These are phyloP conservation scores for Lamproptera curius DNA, from an alignment of 2,888 invertebrate species.

Conservation along the genomic window DNA sequence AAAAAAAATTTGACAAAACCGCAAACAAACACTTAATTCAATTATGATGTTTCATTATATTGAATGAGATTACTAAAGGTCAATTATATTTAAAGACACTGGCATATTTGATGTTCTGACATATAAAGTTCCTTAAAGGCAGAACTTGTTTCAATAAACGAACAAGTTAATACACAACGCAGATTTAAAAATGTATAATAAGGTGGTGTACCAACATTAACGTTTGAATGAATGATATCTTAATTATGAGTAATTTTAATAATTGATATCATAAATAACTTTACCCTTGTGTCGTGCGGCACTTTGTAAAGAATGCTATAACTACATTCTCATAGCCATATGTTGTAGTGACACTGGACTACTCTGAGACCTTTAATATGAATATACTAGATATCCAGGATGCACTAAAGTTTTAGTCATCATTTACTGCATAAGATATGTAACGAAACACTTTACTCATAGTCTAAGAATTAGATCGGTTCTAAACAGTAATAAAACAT, in stretches of 20 bases:
- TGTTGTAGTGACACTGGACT: neutral
- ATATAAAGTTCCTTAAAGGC: too few species aligned
- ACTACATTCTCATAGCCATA: slow-evolving; percentile 14
- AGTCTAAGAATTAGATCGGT: neutral
- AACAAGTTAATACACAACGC: too few species aligned
- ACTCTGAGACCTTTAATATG: neutral
- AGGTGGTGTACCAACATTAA: neutral
- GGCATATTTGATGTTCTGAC: too few species aligned
- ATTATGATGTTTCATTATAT: too few species aligned
- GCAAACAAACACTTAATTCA: too few species aligned
- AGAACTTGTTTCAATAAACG: too few species aligned
- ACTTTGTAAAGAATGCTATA: slow-evolving; percentile 3
- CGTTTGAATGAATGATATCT: slow-evolving; percentile 2
- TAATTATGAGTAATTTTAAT: slow-evolving; percentile 15
- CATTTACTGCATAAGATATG: neutral
- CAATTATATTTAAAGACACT: too few species aligned
- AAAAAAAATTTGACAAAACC: too few species aligned
- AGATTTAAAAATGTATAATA: neutral
- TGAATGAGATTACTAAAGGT: too few species aligned
- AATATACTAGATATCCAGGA: neutral
- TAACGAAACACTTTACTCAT: neutral
- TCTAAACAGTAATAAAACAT: neutral
- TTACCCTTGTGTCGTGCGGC: neutral
- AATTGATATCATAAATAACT: slow-evolving; percentile 16
- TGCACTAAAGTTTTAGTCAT: neutral